Evolutionary conservation across 2,113 vertebrate genomes (phyloP).

Genomic region (Sialia sialis): DNA sequence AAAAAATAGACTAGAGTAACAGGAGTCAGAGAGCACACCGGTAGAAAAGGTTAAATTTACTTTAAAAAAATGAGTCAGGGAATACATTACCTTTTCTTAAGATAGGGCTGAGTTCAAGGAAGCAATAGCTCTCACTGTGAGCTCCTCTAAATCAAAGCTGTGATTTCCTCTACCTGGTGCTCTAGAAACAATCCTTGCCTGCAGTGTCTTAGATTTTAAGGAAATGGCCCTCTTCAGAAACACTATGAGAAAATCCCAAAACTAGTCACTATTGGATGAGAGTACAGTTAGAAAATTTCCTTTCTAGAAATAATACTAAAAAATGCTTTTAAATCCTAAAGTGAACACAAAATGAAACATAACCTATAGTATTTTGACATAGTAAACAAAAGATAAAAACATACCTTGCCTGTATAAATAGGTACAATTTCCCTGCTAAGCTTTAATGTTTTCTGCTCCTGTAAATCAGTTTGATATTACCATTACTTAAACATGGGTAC

Average conservation of each 20-base stretch:
- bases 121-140: background rate
- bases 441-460: background rate
- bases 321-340: background rate
- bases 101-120: background rate
- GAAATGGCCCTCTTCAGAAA: background rate
- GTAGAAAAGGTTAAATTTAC: background rate
- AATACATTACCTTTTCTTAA: background rate
- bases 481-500: background rate
- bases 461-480: background rate
- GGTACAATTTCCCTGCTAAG: background rate
- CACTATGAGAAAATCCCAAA: background rate
- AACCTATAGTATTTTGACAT: background rate
- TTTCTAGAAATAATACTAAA: background rate
- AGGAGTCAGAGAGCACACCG: background rate
- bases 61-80: background rate
- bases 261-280: background rate
- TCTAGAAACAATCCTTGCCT: background rate
- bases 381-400: background rate
- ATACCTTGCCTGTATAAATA: background rate
- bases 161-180: background rate
- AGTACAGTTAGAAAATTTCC: background rate
- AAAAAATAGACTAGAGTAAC: background rate
- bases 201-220: background rate
- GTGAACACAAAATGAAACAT: background rate
- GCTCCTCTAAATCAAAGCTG: background rate